Conservation (phyloP, 92 coral and sea anemone genomes). For the Hydrozoanthus gracilis region DNA sequence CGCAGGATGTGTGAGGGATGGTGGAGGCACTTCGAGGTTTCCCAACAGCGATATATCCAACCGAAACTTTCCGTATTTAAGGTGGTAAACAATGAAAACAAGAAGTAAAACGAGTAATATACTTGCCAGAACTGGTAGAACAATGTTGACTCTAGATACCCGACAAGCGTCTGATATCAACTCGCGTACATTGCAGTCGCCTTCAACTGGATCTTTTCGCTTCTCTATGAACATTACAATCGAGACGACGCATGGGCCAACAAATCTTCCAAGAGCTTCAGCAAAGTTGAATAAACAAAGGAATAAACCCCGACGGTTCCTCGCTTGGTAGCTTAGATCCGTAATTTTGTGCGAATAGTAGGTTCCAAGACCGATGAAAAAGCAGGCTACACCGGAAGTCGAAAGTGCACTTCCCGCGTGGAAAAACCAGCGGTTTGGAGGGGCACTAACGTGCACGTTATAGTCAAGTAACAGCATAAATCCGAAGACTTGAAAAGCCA, state of each 20-base stretch:
- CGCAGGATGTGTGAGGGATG: conserved; percentile 50
- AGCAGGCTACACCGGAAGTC: conserved; percentile 92
- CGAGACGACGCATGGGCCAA: conserved; percentile 84
- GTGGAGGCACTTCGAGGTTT: conserved; percentile 60
- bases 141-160: conserved; percentile 76
- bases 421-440: conserved; percentile 64
- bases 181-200: conserved; percentile 50
- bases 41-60: conserved; percentile 65
- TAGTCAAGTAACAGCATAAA: conserved; percentile 76
- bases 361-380: conserved; percentile 88
- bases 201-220: conserved; percentile 20
- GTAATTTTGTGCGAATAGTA: conserved; percentile 95
- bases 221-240: conserved; percentile 63
- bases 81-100: conserved; percentile 79
- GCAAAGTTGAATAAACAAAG: conserved; percentile 89
- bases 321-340: conserved; percentile 91
- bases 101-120: conserved; percentile 53
- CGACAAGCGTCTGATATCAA: conserved; percentile 73
- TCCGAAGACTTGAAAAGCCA: conserved; percentile 72
- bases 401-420: conserved; percentile 78
- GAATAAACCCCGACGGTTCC: conserved; percentile 91
- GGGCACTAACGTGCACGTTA: conserved; percentile 38
- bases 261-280: conserved; percentile 90
- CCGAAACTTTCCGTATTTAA: conserved; percentile 78
- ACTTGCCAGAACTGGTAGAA: conserved; percentile 72